Percentiles rank a stretch among this genome's conserved stretches.
Evolutionary conservation across 2,113 vertebrate species (phyloP).

Genomic region (Hyperopisus bebe): DNA sequence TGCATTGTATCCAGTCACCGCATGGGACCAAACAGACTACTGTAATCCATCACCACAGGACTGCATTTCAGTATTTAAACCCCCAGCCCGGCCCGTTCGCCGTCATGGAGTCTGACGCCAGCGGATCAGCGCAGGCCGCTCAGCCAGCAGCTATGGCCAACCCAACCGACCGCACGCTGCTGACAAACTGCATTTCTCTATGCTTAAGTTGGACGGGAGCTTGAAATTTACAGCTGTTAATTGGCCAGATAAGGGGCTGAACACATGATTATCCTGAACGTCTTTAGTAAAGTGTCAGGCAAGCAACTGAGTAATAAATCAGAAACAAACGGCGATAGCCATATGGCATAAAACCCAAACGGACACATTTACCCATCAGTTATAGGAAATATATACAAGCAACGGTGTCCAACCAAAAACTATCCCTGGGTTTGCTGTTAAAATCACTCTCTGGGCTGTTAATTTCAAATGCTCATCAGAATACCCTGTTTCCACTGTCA

Average conservation of each 20-base stretch:
- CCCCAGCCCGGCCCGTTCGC: not conserved
- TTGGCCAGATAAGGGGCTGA: not conserved
- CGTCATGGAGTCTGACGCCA: not conserved
- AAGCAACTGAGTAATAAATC: not conserved
- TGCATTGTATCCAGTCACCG: not conserved
- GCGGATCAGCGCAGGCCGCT: not conserved
- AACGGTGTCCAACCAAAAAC: not conserved
- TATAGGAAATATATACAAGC: not conserved
- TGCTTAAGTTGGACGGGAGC: not conserved
- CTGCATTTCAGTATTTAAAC: not conserved
- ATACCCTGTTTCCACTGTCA: not conserved
- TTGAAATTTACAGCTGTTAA: not conserved
- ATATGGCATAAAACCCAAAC: not conserved
- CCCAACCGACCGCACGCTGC: not conserved
- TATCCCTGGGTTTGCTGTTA: not conserved
- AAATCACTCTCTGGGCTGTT: not conserved
- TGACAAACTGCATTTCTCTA: not conserved
- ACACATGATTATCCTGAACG: not conserved
- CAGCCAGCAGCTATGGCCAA: not conserved
- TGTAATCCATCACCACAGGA: not conserved
- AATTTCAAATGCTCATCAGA: not conserved
- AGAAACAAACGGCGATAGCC: not conserved
- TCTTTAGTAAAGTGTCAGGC: not conserved
- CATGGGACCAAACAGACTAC: constrained; percentile 7
- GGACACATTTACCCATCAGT: not conserved